Conservation (phyloP, 2,797 vertebrate genomes). For the Orientallactaga sibirica region DNA sequence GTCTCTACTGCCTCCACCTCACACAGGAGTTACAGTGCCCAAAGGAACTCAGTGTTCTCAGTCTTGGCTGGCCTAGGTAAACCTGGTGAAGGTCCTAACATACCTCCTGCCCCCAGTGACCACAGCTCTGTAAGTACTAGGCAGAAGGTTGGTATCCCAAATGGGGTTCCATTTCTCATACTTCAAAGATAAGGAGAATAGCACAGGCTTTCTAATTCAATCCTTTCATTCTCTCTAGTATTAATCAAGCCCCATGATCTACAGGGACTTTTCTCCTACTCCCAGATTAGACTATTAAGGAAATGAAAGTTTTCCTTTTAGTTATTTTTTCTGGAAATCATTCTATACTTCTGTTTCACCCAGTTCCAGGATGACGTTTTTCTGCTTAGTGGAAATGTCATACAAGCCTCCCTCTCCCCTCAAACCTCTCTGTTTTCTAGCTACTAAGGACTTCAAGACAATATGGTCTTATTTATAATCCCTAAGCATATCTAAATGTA, state of each 20-base stretch:
- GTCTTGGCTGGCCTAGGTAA: background rate
- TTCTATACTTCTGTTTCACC: background rate
- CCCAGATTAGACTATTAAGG: slow-evolving; percentile 12
- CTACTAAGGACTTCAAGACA: background rate
- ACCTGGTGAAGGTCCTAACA: background rate
- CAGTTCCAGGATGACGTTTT: background rate
- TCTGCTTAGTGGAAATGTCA: background rate
- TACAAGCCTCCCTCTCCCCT: background rate
- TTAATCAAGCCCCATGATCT: slow-evolving; percentile 2
- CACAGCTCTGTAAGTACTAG: background rate
- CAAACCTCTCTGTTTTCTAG: background rate
- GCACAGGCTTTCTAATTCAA: background rate
- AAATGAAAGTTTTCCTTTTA: slow-evolving; percentile 19
- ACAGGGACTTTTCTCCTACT: background rate
- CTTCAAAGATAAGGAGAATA: background rate
- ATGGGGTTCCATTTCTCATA: background rate
- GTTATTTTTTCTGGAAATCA: slow-evolving; percentile 39
- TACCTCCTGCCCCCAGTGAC: background rate
- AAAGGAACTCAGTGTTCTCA: too few relatives aligned
- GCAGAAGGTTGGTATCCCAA: background rate
- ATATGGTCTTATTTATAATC: slow-evolving; percentile 34
- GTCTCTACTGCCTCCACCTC: too few relatives aligned
- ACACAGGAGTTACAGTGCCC: too few relatives aligned
- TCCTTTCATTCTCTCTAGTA: background rate
- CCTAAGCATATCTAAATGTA: background rate